Conservation (phyloP, 2,797 vertebrate genomes). For the Pitangus sulphuratus region DNA sequence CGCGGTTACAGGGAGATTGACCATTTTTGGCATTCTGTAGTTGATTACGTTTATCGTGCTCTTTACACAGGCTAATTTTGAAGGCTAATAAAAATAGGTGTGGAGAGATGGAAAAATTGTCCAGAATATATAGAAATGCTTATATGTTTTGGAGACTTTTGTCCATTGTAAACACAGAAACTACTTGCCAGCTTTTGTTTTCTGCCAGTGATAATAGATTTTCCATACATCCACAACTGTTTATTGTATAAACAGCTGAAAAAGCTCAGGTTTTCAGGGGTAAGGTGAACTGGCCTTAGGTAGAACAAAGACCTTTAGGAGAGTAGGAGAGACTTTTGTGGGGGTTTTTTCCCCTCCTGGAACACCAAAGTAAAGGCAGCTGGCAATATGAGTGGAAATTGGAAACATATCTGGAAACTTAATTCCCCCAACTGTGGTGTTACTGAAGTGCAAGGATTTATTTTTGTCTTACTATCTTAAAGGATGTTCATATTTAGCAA, state of each 20-base stretch:
- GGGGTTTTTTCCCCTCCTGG: neutral
- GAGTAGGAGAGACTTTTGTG: neutral
- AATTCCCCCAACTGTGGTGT: constrained; percentile 13
- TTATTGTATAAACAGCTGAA: constrained; percentile 81
- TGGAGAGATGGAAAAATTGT: neutral
- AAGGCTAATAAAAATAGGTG: constrained; percentile 2
- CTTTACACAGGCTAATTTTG: neutral
- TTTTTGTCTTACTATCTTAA: neutral
- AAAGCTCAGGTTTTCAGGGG: constrained; percentile 69
- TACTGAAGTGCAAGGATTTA: neutral
- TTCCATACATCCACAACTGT: constrained; percentile 75
- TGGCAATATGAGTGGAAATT: constrained; percentile 63
- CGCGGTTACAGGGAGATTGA: neutral
- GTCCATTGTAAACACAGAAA: constrained; percentile 39
- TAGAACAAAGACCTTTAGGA: constrained; percentile 53
- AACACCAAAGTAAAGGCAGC: constrained; percentile 74
- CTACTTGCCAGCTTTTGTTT: constrained; percentile 1
- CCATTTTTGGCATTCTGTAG: neutral
- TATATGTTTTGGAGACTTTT: constrained; percentile 14
- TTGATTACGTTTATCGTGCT: neutral
- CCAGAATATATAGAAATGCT: constrained; percentile 1
- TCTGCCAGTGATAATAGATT: constrained; percentile 50
- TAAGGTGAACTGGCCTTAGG: constrained; percentile 74
- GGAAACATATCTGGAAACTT: constrained; percentile 31
- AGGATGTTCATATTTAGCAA: neutral